These are phyloP conservation scores for Amphiprion clarkii DNA, from an alignment of 2,797 vertebrate species.

Conservation along the genomic window DNA sequence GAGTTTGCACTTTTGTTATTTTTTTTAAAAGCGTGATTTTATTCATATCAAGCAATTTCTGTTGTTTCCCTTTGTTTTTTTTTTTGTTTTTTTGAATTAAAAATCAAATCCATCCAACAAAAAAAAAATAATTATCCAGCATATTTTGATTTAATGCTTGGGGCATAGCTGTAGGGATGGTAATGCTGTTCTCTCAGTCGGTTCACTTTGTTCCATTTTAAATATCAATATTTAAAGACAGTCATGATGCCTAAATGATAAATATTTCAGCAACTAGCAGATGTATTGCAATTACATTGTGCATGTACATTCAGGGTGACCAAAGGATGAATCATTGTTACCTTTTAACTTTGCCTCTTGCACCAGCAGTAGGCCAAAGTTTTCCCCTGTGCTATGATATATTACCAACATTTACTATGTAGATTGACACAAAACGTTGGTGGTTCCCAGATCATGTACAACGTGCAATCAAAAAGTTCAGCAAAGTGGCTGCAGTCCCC, in stretches of 20 bases:
- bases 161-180: background rate
- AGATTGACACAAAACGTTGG: no score
- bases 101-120: background rate
- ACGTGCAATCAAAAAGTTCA: no score
- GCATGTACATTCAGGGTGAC: background rate
- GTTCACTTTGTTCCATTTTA: background rate
- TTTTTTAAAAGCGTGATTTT: background rate
- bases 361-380: no score
- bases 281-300: background rate
- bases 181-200: background rate
- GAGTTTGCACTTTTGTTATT: constrained; percentile 34
- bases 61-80: no score
- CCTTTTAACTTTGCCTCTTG: background rate
- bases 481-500: no score
- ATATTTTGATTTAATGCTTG: background rate
- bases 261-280: background rate
- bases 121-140: background rate
- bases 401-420: no score
- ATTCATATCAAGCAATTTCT: background rate
- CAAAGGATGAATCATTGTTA: background rate
- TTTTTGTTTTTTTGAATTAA: background rate
- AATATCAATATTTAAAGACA: no score
- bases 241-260: background rate
- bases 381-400: no score
- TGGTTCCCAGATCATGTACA: no score